phyloP scores from a whole-genome alignment of 2,797 vertebrate genomes.

The Acridotheres tristis region DNA sequence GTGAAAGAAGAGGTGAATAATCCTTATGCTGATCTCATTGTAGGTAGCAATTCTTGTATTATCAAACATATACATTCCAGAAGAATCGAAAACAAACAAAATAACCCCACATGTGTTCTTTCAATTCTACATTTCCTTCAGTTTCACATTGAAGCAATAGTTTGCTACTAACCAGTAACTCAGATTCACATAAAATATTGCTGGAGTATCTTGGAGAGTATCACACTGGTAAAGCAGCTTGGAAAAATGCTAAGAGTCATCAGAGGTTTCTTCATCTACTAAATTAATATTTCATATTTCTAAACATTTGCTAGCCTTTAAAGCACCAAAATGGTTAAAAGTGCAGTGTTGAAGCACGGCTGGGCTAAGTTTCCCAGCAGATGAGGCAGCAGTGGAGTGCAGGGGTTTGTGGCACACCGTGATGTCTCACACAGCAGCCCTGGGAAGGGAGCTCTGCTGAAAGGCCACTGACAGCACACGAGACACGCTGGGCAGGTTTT shows the following conservation, averaged over 20 bases:
- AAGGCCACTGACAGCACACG: conserved; percentile 31
- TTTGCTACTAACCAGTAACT: background rate
- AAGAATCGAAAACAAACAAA: background rate
- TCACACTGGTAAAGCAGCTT: background rate
- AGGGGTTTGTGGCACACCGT: background rate
- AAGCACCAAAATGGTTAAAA: conserved; percentile 10
- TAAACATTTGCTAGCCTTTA: background rate
- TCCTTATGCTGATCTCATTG: background rate
- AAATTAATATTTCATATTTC: background rate
- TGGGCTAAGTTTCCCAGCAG: background rate
- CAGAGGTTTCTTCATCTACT: background rate
- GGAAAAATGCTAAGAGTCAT: background rate
- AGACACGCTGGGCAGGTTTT: background rate
- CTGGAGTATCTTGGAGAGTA: background rate
- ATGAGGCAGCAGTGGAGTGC: background rate
- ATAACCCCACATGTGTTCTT: background rate
- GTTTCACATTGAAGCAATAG: background rate
- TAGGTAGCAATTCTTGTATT: background rate
- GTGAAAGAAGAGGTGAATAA: background rate
- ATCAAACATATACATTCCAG: background rate
- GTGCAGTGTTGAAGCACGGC: background rate
- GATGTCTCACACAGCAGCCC: conserved; percentile 60
- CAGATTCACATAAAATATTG: background rate
- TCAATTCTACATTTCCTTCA: background rate
- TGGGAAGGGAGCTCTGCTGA: conserved; percentile 5